These are phyloP conservation scores for Nemurella pictetii DNA, from an alignment of 2,888 invertebrate genomes.

Conservation along the genomic window DNA sequence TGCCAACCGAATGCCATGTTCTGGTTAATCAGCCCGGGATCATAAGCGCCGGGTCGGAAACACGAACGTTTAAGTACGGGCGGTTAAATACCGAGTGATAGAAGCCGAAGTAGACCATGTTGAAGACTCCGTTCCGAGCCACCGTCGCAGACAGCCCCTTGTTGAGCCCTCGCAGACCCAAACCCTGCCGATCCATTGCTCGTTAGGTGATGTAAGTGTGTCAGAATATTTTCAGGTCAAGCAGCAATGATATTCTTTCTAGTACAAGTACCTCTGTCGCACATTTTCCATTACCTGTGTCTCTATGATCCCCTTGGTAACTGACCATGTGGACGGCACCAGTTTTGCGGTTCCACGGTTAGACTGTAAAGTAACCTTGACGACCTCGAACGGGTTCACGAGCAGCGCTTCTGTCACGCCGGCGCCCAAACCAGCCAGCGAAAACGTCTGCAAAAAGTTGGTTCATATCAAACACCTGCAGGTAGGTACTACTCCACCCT, in stretches of 20 bases:
- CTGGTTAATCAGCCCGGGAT: too few relatives aligned
- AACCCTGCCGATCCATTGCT: slow-evolving; percentile 58
- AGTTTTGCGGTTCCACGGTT: slow-evolving; percentile 67
- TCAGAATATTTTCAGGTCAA: too few relatives aligned
- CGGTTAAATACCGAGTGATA: slow-evolving; percentile 79
- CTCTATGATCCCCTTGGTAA: slow-evolving; percentile 77
- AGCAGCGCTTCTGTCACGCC: slow-evolving; percentile 90
- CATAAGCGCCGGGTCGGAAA: too few relatives aligned
- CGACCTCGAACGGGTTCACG: slow-evolving; percentile 94
- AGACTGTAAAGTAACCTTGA: slow-evolving; percentile 87
- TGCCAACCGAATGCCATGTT: too few relatives aligned
- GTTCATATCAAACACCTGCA: slow-evolving; percentile 33
- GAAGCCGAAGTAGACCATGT: slow-evolving; percentile 93
- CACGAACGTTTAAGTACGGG: too few relatives aligned
- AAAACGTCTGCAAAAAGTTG: slow-evolving; percentile 76
- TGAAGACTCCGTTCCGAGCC: slow-evolving; percentile 87
- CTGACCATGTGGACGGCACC: slow-evolving; percentile 74
- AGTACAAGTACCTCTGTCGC: too few relatives aligned
- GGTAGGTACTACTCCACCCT: neutral
- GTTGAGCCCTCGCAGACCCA: slow-evolving; percentile 79
- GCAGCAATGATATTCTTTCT: too few relatives aligned
- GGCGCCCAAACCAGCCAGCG: slow-evolving; percentile 84
- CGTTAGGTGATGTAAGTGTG: neutral
- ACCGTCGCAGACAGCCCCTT: slow-evolving; percentile 89
- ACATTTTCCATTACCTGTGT: too few relatives aligned